Evolutionary conservation across 2,113 vertebrate species (phyloP).

Genomic region (Hipposideros armiger): DNA sequence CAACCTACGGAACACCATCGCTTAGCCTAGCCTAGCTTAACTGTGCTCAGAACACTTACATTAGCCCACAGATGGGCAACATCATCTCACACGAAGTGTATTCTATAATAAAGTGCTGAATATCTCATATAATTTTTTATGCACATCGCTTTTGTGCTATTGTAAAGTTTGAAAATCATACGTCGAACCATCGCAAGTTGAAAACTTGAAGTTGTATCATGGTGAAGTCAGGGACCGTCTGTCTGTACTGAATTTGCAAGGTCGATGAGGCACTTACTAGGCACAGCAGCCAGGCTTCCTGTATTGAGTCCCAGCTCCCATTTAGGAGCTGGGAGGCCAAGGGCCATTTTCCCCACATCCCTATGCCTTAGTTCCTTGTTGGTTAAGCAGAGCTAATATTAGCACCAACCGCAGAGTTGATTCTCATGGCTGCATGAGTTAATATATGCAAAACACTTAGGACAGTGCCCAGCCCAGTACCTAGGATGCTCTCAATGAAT

Average conservation of each 20-base stretch:
- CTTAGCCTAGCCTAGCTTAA: not conserved
- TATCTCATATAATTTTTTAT: not conserved
- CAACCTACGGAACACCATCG: not conserved
- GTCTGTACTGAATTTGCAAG: not conserved
- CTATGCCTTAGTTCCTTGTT: not conserved
- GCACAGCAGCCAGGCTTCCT: not conserved
- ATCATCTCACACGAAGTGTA: not conserved
- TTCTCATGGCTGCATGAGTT: not conserved
- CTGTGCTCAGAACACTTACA: not conserved
- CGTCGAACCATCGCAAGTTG: not conserved
- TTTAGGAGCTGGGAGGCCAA: not conserved
- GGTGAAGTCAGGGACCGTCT: not conserved
- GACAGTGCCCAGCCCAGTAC: not conserved
- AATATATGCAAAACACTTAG: slow-evolving; percentile 4
- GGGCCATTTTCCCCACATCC: not conserved
- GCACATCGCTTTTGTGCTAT: too few relatives aligned
- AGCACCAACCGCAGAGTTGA: not conserved
- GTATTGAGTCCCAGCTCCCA: not conserved
- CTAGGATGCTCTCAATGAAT: not conserved
- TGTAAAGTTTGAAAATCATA: not conserved
- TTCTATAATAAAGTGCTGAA: not conserved
- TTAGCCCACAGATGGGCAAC: not conserved
- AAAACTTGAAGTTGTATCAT: not conserved
- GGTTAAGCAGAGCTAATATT: slow-evolving; percentile 8
- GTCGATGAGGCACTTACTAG: not conserved